Evolutionary conservation across 1,140 invertebrate genomes (phyloP).

Genomic region (Calosoma granatense): DNA sequence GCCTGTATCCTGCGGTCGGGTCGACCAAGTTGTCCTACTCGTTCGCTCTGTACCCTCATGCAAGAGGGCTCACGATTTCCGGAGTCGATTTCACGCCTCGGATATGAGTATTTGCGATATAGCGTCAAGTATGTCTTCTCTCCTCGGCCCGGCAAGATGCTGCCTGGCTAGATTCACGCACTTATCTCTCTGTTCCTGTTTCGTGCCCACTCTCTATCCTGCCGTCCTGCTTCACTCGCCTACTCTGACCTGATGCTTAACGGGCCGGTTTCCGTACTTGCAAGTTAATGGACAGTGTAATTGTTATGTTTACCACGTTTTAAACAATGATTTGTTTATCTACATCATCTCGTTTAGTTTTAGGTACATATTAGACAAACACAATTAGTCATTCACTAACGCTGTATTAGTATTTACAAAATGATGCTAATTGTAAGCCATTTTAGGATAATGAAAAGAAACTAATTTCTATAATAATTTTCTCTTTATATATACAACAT

Average conservation of each 20-base stretch:
- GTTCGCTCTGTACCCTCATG: no score
- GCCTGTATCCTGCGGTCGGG: no score
- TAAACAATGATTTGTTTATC: conserved; percentile 9
- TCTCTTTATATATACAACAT: no score
- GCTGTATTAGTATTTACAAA: no score
- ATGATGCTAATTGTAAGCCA: no score
- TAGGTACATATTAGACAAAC: no score
- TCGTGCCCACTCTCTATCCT: not conserved
- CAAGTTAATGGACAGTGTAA: conserved; percentile 3
- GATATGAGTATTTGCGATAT: not conserved
- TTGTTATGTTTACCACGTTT: not conserved
- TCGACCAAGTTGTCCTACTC: no score
- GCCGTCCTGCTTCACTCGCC: not conserved
- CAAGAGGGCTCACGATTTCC: not conserved
- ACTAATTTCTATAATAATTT: no score
- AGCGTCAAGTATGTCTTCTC: not conserved
- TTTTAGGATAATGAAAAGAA: no score
- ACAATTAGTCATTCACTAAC: no score
- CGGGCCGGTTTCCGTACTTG: not conserved
- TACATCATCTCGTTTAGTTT: no score
- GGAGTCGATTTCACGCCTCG: not conserved
- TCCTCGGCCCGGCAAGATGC: not conserved
- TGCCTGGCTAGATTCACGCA: not conserved
- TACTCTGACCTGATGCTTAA: not conserved
- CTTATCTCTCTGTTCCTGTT: not conserved